Base-by-base conservation (phyloP, 2,113 vertebrate species). In the Gallinago undulata region DNA sequence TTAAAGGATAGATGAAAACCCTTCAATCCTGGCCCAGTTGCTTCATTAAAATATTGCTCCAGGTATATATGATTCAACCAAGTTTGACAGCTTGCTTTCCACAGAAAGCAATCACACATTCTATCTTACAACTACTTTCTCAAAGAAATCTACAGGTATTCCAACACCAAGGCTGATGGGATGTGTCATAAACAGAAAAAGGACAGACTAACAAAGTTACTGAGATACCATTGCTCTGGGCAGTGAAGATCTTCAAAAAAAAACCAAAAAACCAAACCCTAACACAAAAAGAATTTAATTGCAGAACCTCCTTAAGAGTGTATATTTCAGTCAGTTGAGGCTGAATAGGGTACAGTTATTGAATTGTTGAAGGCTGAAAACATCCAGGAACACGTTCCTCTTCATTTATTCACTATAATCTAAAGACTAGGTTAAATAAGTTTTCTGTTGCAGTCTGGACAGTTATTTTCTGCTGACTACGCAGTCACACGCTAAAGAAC, bases 321-420 rank as follows among this genome's bases (percentile, higher is more conserved):
- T 55, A 1, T 51, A 43, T 84, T 89, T 79, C 41, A 79, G 50
- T 81, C 66, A 89, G 66, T 7, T 67, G 27, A 68, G 45, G 48
- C 22, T 48, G 48, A 48, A 77, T 41, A 78, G 50, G 80, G 19
- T 67, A 87, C 4, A 13, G 53, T 93, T 91, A 91, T n/a, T 66
- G 59, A 97, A 87, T 53, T 94, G 86, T 4, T 50, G 64, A 83
- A 88, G 81, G 75, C 14, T 94, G 79, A 91, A 96, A 97, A 90
- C 60, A 87, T 33, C 23, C 50, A 87, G 50, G 55, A 94, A 93
- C 69, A 84, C 21, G 41, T 78, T 95, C 93, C 30, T 89, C 45
- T 69, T 80, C 66, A 95, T 73, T 95, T 97, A 87, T 84, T 97
- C 69, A 77, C 30, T 0, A 0, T 57, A 59, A 89, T 93, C 77